A percentile compares a stretch with the other conserved stretches of the same genome.
Conservation (phyloP, 2,113 vertebrate genomes). For the Petaurus breviceps region DNA sequence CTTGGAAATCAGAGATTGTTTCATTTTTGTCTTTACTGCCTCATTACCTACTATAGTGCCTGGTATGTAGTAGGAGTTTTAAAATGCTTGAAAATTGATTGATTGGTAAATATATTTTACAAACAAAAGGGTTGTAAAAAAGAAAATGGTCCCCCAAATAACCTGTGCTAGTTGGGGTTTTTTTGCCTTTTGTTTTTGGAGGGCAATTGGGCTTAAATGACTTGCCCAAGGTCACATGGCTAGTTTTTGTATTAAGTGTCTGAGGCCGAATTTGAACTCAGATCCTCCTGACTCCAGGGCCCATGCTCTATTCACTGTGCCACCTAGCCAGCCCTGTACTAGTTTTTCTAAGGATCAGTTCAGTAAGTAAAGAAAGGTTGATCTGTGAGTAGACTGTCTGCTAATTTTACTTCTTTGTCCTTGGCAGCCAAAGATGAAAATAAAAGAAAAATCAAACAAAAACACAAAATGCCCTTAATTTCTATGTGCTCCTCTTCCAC, state of each 20-base stretch:
- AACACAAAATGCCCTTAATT: not conserved
- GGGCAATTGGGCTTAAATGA: no score
- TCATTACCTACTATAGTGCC: not conserved
- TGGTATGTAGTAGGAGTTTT: not conserved
- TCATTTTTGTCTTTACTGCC: not conserved
- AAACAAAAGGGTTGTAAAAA: not conserved
- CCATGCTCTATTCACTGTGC: no score
- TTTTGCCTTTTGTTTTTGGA: no score
- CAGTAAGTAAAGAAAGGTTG: not conserved
- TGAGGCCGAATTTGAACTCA: no score
- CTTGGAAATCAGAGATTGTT: not conserved
- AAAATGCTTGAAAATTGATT: not conserved
- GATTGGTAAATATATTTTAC: not conserved
- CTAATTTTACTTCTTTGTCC: not conserved
- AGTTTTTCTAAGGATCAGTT: no score
- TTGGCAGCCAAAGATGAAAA: no score
- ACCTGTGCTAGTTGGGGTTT: no score
- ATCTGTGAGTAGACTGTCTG: not conserved
- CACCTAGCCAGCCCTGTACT: no score
- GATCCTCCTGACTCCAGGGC: no score
- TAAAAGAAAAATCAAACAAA: not conserved
- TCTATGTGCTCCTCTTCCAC: not conserved
- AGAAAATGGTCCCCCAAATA: not conserved
- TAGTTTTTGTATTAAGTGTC: no score
- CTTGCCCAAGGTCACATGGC: no score